These are phyloP conservation scores for Clivina fossor DNA, from an alignment of 2,888 invertebrate species.

Conservation along the genomic window DNA sequence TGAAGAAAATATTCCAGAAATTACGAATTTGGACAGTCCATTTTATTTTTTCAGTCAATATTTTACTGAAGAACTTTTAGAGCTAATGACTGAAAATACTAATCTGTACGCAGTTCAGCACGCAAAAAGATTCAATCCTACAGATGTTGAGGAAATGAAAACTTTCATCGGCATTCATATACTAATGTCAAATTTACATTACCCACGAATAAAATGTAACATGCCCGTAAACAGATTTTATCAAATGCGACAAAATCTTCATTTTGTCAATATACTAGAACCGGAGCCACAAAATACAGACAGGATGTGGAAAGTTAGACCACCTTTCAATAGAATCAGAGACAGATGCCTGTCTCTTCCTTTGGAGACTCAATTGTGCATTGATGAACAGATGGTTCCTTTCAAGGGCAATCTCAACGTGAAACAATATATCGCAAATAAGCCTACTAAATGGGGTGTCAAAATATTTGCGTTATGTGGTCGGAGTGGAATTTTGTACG, in stretches of 20 bases:
- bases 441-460: conserved; percentile 32
- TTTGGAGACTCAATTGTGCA: conserved; percentile 35
- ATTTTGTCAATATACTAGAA: conserved; percentile 36
- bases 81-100: too few species aligned
- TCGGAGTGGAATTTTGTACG: conserved; percentile 41
- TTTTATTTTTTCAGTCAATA: too few species aligned
- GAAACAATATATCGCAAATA: conserved; percentile 38
- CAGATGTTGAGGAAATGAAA: too few species aligned
- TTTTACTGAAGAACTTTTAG: too few species aligned
- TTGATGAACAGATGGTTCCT: conserved; percentile 39
- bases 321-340: conserved; percentile 38
- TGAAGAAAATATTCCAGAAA: too few species aligned
- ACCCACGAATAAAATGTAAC: conserved; percentile 35
- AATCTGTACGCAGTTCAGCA: too few species aligned
- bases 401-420: conserved; percentile 37
- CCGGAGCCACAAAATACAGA: conserved; percentile 26
- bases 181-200: too few species aligned
- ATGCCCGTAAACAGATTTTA: conserved; percentile 39
- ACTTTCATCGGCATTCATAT: too few species aligned
- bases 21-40: too few species aligned
- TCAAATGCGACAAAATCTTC: conserved; percentile 39
- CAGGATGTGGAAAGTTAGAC: conserved; percentile 40
- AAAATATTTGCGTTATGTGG: conserved; percentile 42
- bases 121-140: too few species aligned
- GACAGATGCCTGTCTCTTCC: conserved; percentile 34